Evolutionary conservation across 2,888 invertebrate genomes (phyloP).

Genomic region (Hoplodrina blanda): DNA sequence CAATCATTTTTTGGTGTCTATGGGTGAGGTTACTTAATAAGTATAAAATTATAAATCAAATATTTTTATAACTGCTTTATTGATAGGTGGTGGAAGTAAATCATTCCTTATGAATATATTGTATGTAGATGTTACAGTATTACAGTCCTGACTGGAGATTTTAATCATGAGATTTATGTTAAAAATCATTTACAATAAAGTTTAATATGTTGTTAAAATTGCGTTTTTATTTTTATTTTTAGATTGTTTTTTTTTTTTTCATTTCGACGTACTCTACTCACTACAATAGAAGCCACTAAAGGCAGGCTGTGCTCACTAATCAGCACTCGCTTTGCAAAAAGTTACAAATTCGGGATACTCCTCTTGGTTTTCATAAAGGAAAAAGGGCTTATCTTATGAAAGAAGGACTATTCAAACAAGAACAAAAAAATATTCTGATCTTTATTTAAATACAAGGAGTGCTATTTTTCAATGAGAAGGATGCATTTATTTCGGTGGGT

Average conservation of each 20-base stretch:
- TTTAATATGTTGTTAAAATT: slow-evolving; percentile 65
- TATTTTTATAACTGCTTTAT: slow-evolving; percentile 49
- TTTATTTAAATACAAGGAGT: no score
- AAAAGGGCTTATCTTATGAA: no score
- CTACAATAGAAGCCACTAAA: no score
- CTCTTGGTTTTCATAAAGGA: no score
- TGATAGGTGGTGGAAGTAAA: slow-evolving; percentile 69
- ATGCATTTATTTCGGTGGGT: no score
- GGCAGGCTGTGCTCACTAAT: no score
- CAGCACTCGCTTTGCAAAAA: no score
- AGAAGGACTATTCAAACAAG: no score
- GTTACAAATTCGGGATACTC: no score
- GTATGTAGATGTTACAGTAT: slow-evolving; percentile 56
- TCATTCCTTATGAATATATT: slow-evolving; percentile 55
- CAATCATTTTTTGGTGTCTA: slow-evolving; percentile 21
- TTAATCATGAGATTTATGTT: slow-evolving; percentile 65
- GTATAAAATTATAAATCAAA: slow-evolving; percentile 29
- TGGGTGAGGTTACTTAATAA: slow-evolving; percentile 43
- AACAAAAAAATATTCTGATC: no score
- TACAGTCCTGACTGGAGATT: slow-evolving; percentile 64
- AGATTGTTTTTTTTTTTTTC: neutral
- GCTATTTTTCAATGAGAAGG: no score
- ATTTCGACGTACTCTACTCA: no score
- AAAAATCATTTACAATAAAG: slow-evolving; percentile 61
- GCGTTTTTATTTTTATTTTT: slow-evolving; percentile 12